Base-by-base conservation (phyloP, 2,797 vertebrate genomes). In the Chromobotia macracanthus region DNA sequence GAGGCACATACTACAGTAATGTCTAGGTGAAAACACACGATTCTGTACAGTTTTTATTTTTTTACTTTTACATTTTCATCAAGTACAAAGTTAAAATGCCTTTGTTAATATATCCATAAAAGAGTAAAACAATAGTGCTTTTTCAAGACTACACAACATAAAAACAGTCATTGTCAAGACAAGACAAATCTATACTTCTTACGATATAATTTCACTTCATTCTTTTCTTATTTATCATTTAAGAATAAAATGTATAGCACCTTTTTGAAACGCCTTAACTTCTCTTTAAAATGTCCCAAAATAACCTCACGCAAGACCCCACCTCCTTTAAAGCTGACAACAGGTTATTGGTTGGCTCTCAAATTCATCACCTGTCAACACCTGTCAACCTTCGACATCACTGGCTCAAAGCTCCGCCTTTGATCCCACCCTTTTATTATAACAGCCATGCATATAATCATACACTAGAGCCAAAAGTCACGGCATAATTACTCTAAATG, bases 1-100 rank as follows among this genome's bases (percentile, higher is more conserved):
- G 91, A 94, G 31, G 5, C 31, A 31, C 31, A 31, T 31, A 31
- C 31, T 31, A 31, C 31, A 31, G 94, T 92, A 92, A 94, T 91
- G 92, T 87, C 93, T 94, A 94, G 91, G 92, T 94, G 95, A 94
- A 94, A 95, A 93, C 95, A 93, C 95, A 95, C 95, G 95, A 97
- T 96, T 95, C 95, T 94, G 92, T 92, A 86, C 82, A 90, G 90
- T 94, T 91, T 91, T 91, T 90, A 91, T 90, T 95, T 95, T 69
- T 84, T 85, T 93, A 82, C 85, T 64, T 79, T 92, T 92, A 92
- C 91, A 94, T 92, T 87, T 90, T 84, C 92, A 83, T 98, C 96
- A 97, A 97, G 96, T 98, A 98, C 96, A 98, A 97, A 97, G 95
- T 97, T 97, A 97, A 97, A 97, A 97, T 97, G 96, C 94, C 93